Base-by-base conservation (phyloP, 2,113 vertebrate species). In the Corythoichthys haematopterus region DNA sequence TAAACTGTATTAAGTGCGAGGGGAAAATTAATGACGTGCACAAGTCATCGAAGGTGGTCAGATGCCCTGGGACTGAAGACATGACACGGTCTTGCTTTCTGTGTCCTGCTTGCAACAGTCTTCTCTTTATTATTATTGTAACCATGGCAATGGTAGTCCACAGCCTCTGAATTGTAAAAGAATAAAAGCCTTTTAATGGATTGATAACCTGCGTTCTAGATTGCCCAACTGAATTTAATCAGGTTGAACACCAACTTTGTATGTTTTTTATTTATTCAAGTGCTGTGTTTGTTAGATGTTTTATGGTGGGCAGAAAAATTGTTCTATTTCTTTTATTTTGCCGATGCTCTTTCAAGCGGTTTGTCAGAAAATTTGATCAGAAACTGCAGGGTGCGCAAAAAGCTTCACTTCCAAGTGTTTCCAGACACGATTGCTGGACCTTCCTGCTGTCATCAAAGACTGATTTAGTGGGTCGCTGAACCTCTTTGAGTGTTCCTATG, bases 281-380 rank as follows among this genome's bases (percentile, higher is more conserved):
- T 69, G 59, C 40, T 46, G 58, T 8, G 16, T 46, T 33, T 46
- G 1, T 62, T 20, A 66, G 47, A 56, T 73, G 67, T 74, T 75
- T 71, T 46, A 10, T 28, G 59, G 15, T 16, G 45, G 33, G 10
- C 35, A 64, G 14, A 64, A 61, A 63, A 46, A 58, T 12, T 63
- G 38, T 43, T 70, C 72, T 81, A 76, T 33, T 57, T 36, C 70
- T 40, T 38, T 64, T 75, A 77, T 62, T 65, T 72, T 80, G 75
- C 45, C 0, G 47, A 13, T 40, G 59, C 57, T 73, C 71, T 45
- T 72, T 55, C 68, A 48, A 78, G 65, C 71, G 73, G 66, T 66
- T 58, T 33, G 69, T 66, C 53, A 72, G 73, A 75, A 72, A 56
- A 79, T 85, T 77, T 78, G 77, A 81, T 77, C 43, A 76, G 78